Base-by-base conservation (phyloP, 2,888 invertebrate species). In the Phanerotoma sp. region DNA sequence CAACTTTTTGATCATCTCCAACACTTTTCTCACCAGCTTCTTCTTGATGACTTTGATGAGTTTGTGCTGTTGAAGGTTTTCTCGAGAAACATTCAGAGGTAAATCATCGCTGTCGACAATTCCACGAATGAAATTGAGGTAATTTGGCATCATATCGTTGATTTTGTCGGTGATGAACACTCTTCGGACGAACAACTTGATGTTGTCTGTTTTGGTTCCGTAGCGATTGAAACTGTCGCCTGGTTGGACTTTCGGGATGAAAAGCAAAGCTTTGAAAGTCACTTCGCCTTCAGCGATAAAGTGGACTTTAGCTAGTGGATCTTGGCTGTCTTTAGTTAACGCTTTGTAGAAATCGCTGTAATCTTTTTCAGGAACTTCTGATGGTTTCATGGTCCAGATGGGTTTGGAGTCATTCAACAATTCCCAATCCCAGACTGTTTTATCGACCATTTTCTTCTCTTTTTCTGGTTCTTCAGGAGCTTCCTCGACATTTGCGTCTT, bases 91-190 rank as follows among this genome's bases (percentile, higher is more conserved):
- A 78, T 99, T 99, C 65, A 99, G 83, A 25, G 99, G 99, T 66
- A 99, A 80, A 81, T 99, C 99, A 79, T 99, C 99, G 10, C 96
- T 96, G 81, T 99, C 99, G 42, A 99, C 98, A 64, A 99, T 91
- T 68, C 99, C 99, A 53, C 91, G 88, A 57, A 99, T 86, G 78
- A 99, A 99, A 65, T 86, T 88, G 66, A 99, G 83, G 78, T 97
- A 99, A 77, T 92, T 96, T 63, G 99, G 98, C 90, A 99, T 93
- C 89, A 99, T 94, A 75, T 99, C 98, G 77, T 94, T 94, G 83
- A 99, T 98, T 81, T 99, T 96, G 78, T 99, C 98, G 7, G 98
- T 98, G 79, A 99, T 99, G 81, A 99, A 99, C 13, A 99, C 99
- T 58, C 99, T 85, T 57, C 98, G 86, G 52, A 99, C 99, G 79